Evolutionary conservation across 2,797 vertebrate genomes (phyloP).

Genomic region (Sphaeramia orbicularis): DNA sequence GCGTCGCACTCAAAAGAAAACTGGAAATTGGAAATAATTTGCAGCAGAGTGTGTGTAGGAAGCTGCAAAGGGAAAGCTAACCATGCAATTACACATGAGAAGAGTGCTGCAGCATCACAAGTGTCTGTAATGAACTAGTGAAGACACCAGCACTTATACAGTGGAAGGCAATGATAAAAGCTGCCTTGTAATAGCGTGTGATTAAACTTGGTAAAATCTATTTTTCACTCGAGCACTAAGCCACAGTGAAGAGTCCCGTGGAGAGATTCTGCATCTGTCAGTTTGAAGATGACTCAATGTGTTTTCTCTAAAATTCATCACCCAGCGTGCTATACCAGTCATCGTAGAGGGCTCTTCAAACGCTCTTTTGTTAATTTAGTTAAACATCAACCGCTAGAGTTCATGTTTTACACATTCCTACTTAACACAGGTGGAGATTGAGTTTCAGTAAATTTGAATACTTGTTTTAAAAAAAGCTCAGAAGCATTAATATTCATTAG

Average conservation of each 20-base stretch:
- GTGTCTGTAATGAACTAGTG: constrained; percentile 78
- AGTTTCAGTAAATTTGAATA: constrained; percentile 75
- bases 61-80: constrained; percentile 72
- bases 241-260: constrained; percentile 68
- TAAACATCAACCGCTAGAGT: constrained; percentile 70
- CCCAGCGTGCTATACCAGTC: constrained; percentile 49
- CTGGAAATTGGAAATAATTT: constrained; percentile 81
- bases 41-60: constrained; percentile 75
- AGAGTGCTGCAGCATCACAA: constrained; percentile 75
- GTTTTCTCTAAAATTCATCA: constrained; percentile 67
- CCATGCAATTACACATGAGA: constrained; percentile 77
- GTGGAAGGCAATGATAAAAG: constrained; percentile 66
- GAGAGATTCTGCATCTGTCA: constrained; percentile 67
- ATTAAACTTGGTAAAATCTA: constrained; percentile 76
- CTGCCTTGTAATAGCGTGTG: constrained; percentile 69
- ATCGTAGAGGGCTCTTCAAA: constrained; percentile 70
- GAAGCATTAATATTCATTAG: constrained; percentile 73
- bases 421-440: constrained; percentile 66
- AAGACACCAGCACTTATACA: constrained; percentile 73
- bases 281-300: constrained; percentile 70
- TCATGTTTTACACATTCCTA: constrained; percentile 73
- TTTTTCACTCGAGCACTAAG: constrained; percentile 64
- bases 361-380: constrained; percentile 83
- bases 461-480: constrained; percentile 70
- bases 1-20: constrained; percentile 75